Conservation (phyloP, 2,888 invertebrate species). For the Cordilura impudica region DNA sequence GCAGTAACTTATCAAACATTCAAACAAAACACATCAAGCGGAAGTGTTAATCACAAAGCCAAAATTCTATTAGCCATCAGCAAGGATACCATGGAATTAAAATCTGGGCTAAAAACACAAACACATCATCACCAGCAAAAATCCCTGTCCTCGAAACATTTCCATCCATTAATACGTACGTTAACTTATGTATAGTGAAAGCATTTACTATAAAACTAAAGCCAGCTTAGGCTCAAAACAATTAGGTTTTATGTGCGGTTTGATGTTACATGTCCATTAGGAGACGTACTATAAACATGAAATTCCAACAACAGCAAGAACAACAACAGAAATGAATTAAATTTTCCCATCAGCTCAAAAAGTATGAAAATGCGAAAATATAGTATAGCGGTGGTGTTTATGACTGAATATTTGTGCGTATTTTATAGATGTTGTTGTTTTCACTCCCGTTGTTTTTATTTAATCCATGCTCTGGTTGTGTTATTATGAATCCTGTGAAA, state of each 20-base stretch:
- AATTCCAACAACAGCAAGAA: constrained; percentile 13
- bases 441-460: constrained; percentile 37
- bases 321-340: neutral
- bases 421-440: neutral
- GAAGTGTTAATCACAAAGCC: constrained; percentile 35
- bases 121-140: neutral
- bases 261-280: constrained; percentile 47
- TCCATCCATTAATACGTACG: neutral
- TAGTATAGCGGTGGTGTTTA: constrained; percentile 10
- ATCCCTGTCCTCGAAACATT: neutral
- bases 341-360: constrained; percentile 32
- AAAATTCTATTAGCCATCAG: constrained; percentile 30
- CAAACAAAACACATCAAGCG: constrained; percentile 5
- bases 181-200: neutral
- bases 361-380: constrained; percentile 13
- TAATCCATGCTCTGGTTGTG: constrained; percentile 44
- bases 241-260: constrained; percentile 55
- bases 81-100: constrained; percentile 1
- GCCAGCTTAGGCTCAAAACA: constrained; percentile 53
- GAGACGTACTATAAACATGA: constrained; percentile 19
- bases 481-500: constrained; percentile 58
- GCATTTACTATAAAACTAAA: constrained; percentile 29
- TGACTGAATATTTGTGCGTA: constrained; percentile 23
- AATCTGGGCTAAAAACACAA: neutral
- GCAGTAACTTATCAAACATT: neutral